Percentiles rank a stretch among this genome's conserved stretches.
Evolutionary conservation across 2,888 invertebrate genomes (phyloP).

Genomic region (Folsomia candida): DNA sequence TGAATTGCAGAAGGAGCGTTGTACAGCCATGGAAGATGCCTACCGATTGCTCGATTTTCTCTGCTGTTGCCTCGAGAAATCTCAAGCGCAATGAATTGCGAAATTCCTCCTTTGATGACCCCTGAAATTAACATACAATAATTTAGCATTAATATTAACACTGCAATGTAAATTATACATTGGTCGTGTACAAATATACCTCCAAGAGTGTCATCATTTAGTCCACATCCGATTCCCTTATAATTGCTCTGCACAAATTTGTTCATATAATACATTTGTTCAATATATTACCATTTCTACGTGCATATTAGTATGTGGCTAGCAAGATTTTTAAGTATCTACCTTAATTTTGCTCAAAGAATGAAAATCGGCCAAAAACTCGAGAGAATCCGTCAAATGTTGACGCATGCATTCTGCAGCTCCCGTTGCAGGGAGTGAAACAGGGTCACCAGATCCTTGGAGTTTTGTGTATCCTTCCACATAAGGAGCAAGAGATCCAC

Average conservation of each 20-base stretch:
- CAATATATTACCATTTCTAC: neutral
- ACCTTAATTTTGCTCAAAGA: constrained; percentile 95
- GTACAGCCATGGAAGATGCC: constrained; percentile 87
- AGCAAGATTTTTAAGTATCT: constrained; percentile 28
- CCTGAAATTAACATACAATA: no score
- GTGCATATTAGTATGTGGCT: neutral
- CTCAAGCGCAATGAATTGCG: constrained; percentile 89
- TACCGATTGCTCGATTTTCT: constrained; percentile 75
- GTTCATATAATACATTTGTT: constrained; percentile 5
- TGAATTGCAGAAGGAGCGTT: constrained; percentile 75
- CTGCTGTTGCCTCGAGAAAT: constrained; percentile 82
- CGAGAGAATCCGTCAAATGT: constrained; percentile 87
- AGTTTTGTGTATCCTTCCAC: constrained; percentile 60
- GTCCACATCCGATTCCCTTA: constrained; percentile 68
- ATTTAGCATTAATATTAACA: no score
- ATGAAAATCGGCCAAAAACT: constrained; percentile 93
- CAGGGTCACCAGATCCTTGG: constrained; percentile 52
- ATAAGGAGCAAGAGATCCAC: constrained; percentile 79
- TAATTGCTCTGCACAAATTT: constrained; percentile 62
- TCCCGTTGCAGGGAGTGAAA: constrained; percentile 62
- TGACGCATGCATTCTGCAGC: constrained; percentile 92
- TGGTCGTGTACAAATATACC: no score
- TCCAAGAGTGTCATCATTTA: constrained; percentile 94
- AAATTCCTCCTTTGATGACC: constrained; percentile 90
- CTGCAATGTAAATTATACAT: no score